Conservation (phyloP, 2,797 vertebrate genomes). For the Glossophaga mutica region DNA sequence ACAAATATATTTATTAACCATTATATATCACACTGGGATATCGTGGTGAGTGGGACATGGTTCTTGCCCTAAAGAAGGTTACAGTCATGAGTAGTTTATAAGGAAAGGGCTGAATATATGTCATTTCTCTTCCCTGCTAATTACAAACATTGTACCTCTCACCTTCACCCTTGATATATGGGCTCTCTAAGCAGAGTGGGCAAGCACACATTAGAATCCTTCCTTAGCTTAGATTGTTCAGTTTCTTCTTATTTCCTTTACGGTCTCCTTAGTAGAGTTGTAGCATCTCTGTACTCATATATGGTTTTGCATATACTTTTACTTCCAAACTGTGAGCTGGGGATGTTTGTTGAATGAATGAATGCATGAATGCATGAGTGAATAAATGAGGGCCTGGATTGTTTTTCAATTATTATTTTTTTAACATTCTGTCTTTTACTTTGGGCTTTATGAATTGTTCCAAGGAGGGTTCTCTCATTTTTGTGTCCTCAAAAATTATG, state of each 20-base stretch:
- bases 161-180: not conserved
- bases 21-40: not conserved
- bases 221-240: not conserved
- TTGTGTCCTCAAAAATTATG: not conserved
- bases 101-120: not conserved
- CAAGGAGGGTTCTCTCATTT: not conserved
- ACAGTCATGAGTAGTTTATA: not conserved
- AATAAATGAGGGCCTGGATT: not conserved
- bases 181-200: not conserved
- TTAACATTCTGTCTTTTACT: not conserved
- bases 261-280: not conserved
- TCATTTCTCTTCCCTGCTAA: not conserved
- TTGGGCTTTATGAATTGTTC: not conserved
- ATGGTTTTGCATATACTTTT: not conserved
- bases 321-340: not conserved
- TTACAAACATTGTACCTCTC: not conserved
- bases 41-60: no score
- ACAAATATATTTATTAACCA: not conserved
- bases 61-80: not conserved
- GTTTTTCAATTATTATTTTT: not conserved
- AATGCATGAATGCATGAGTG: not conserved
- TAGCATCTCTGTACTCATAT: not conserved
- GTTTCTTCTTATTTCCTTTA: not conserved
- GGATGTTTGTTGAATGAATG: not conserved
- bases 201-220: not conserved